Evolutionary conservation across 2,888 invertebrate genomes (phyloP).

Genomic region (Zeuzera pyrina): DNA sequence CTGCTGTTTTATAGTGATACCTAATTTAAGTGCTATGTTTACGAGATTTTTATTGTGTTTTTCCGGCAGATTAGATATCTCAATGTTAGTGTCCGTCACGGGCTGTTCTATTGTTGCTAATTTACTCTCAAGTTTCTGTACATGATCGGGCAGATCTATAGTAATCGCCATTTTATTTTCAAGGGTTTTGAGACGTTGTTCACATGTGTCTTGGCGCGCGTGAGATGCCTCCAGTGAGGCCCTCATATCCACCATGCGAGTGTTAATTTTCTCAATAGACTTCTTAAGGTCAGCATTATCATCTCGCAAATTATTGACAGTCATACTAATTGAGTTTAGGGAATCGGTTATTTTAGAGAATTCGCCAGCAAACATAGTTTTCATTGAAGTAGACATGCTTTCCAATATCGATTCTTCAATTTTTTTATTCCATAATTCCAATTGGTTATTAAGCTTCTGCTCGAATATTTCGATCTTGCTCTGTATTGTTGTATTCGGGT

Average conservation of each 20-base stretch:
- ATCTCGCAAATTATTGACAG: no score
- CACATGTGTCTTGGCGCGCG: no score
- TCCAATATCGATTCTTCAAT: neutral
- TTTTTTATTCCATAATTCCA: neutral
- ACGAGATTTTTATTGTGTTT: neutral
- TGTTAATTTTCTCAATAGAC: no score
- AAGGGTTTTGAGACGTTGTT: no score
- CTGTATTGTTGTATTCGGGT: neutral
- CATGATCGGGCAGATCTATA: no score
- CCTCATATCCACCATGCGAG: no score
- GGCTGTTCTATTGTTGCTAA: neutral
- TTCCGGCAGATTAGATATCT: neutral
- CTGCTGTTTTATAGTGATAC: neutral
- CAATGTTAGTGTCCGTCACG: neutral
- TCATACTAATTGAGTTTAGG: no score
- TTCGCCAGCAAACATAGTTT: no score
- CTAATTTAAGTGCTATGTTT: neutral
- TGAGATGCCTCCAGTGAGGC: no score
- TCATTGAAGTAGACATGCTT: neutral
- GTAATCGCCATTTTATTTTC: no score
- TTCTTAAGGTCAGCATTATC: no score
- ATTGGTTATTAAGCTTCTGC: neutral
- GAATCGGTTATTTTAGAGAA: no score
- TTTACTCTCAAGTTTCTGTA: neutral
- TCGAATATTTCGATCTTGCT: neutral